Evolutionary conservation across 2,888 invertebrate species (phyloP).

Genomic region (Drosophila greeni): DNA sequence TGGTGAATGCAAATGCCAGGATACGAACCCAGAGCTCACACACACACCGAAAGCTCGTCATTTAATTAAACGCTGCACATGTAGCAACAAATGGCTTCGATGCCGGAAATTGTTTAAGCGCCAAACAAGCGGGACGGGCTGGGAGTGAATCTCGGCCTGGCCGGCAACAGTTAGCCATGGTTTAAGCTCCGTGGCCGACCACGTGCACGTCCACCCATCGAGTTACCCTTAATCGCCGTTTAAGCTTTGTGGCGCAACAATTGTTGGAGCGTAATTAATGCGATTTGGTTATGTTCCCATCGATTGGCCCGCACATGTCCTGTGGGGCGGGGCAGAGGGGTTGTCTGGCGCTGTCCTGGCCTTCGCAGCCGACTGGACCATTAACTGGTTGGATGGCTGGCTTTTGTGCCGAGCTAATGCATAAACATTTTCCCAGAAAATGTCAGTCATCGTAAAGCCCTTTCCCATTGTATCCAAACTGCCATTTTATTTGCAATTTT

Average conservation of each 20-base stretch:
- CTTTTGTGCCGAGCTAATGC: slow-evolving; percentile 48
- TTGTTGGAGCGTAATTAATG: slow-evolving; percentile 72
- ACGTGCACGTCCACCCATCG: slow-evolving; percentile 5
- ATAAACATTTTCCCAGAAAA: slow-evolving; percentile 34
- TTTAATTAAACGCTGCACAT: slow-evolving; percentile 64
- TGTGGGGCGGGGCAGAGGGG: slow-evolving; percentile 10
- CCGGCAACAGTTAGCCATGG: slow-evolving; percentile 16
- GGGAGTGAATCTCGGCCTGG: slow-evolving; percentile 15
- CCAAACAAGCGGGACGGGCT: slow-evolving; percentile 25
- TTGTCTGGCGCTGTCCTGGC: slow-evolving; percentile 16
- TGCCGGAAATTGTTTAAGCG: slow-evolving; percentile 62
- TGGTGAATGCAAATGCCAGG: slow-evolving; percentile 5
- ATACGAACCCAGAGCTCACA: background rate
- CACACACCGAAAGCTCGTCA: slow-evolving; percentile 39
- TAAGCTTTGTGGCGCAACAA: slow-evolving; percentile 70
- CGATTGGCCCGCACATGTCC: slow-evolving; percentile 54
- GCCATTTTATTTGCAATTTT: slow-evolving; percentile 6
- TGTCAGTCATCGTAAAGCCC: slow-evolving; percentile 16
- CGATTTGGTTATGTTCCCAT: slow-evolving; percentile 67
- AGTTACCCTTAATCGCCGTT: slow-evolving; percentile 47
- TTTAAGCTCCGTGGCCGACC: background rate
- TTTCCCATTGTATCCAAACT: slow-evolving; percentile 4
- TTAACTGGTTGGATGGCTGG: slow-evolving; percentile 43
- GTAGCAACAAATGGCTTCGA: slow-evolving; percentile 44
- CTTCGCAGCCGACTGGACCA: slow-evolving; percentile 21